phyloP scores from a whole-genome alignment of 2,797 vertebrate species.

The Peromyscus nudipes region DNA sequence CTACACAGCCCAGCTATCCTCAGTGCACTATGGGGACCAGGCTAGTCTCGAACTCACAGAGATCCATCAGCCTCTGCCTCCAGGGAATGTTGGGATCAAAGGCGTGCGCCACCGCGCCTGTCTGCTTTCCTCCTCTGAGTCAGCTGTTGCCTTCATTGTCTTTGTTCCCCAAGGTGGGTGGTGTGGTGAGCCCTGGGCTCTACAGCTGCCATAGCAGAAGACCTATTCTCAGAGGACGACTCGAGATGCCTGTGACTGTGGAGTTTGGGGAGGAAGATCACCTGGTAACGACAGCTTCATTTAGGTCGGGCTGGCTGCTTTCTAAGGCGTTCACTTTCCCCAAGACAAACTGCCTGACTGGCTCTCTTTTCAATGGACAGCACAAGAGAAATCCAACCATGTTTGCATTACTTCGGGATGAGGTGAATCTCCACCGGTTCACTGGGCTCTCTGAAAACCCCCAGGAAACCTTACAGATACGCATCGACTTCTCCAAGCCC shows the following conservation, averaged over 20 bases:
- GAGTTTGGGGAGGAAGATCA: slow-evolving; percentile 83
- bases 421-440: slow-evolving; percentile 90
- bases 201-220: slow-evolving; percentile 89
- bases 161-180: slow-evolving; percentile 85
- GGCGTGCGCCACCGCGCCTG: neutral
- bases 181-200: slow-evolving; percentile 86
- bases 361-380: slow-evolving; percentile 66
- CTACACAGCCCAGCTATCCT: no score
- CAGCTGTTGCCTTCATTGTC: neutral
- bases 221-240: slow-evolving; percentile 85
- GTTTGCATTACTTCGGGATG: slow-evolving; percentile 82
- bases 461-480: slow-evolving; percentile 88
- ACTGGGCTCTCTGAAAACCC: slow-evolving; percentile 86
- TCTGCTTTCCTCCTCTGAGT: neutral
- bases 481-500: slow-evolving; percentile 85
- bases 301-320: rapidly evolving
- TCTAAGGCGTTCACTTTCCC: neutral
- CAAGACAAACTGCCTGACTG: neutral
- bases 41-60: neutral
- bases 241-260: slow-evolving; percentile 86
- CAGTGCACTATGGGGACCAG: neutral
- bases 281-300: slow-evolving; percentile 81
- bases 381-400: neutral
- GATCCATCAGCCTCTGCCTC: neutral
- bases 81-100: neutral